Percentiles rank a stretch among this genome's conserved stretches.
phyloP scores from a whole-genome alignment of 2,797 vertebrate species.

The Serranus cabrilla region DNA sequence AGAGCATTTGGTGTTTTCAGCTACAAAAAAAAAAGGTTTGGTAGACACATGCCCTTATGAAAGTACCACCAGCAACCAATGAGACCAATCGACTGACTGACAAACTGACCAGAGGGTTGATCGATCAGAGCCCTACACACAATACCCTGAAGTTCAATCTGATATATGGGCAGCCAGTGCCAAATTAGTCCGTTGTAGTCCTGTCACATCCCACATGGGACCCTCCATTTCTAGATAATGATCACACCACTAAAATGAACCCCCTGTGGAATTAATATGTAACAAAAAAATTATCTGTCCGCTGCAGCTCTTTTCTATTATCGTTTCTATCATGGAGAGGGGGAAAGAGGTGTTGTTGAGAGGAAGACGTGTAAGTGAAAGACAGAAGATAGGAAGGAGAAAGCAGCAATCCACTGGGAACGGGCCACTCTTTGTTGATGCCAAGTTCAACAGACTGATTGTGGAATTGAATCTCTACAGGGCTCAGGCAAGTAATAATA shows the following conservation, averaged over 20 bases:
- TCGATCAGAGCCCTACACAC: too few relatives aligned
- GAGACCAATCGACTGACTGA: too few relatives aligned
- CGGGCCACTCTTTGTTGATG: constrained; percentile 67
- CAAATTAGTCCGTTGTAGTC: constrained; percentile 43
- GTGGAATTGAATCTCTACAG: constrained; percentile 74
- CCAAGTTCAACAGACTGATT: constrained; percentile 73
- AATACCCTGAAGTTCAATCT: constrained; percentile 19
- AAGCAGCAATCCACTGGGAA: constrained; percentile 53
- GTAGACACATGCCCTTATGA: too few relatives aligned
- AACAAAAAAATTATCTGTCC: constrained; percentile 55
- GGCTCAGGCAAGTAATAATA: constrained; percentile 68
- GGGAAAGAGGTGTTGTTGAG: constrained; percentile 11
- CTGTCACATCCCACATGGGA: constrained; percentile 20
- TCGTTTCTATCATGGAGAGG: constrained; percentile 36
- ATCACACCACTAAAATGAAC: constrained; percentile 49
- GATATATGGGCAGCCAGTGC: background rate
- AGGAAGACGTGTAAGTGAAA: constrained; percentile 34
- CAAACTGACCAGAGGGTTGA: too few relatives aligned
- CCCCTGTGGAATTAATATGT: constrained; percentile 51
- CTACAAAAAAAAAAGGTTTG: too few relatives aligned
- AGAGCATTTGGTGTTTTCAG: too few relatives aligned
- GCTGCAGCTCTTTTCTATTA: constrained; percentile 51
- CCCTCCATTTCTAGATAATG: constrained; percentile 47
- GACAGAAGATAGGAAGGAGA: constrained; percentile 49
- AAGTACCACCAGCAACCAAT: too few relatives aligned